Base-by-base conservation (phyloP, 2,888 invertebrate species). In the Drosophila fulvimacula region DNA sequence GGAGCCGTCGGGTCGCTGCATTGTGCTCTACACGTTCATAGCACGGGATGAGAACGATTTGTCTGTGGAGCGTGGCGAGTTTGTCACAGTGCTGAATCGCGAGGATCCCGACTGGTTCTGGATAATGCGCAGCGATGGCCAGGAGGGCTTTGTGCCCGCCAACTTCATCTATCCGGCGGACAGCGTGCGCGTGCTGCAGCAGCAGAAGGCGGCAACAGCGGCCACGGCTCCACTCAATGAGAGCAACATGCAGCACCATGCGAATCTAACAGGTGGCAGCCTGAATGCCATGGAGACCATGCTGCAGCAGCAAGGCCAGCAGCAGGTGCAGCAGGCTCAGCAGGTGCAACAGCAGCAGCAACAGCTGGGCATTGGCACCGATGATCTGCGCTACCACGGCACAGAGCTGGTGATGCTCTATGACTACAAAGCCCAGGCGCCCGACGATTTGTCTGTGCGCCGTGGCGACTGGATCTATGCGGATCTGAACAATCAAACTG, bases 81-180 rank as follows among this genome's bases (percentile, higher is more conserved):
- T 98, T 93, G 98, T 98, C n/a, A 98, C 98, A 65, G 97, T 98
- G 15, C 93, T 98, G 61, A 98, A 98, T 93, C 94, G 97, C 88
- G 98, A 98, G 91, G 98, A 98, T 93, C 96, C 97, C 0, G 98
- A 98, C 92, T 98, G 98, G 98, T 98, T 96, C 92, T 98, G 98
- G 98, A 97, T 98, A 58, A 96, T 97, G 41, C 94, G 98, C 79
- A 96, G 96, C 80, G 97, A 98, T 90, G 97, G 97, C 0, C 97
- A 97, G 84, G 98, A 98, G 92, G 98, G 98, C 1, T 98, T 98
- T 92, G 98, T 98, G 57, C 98, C 98, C 0, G 96, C 97, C 9
- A 97, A 97, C 27, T 98, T 98, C 90, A 97, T 98, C 0, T 98
- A 98, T 93, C 98, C 98, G 0, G 97, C 96, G 19, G 96, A 94